Conservation (phyloP, 2,888 invertebrate species). For the Phengaris alcon region DNA sequence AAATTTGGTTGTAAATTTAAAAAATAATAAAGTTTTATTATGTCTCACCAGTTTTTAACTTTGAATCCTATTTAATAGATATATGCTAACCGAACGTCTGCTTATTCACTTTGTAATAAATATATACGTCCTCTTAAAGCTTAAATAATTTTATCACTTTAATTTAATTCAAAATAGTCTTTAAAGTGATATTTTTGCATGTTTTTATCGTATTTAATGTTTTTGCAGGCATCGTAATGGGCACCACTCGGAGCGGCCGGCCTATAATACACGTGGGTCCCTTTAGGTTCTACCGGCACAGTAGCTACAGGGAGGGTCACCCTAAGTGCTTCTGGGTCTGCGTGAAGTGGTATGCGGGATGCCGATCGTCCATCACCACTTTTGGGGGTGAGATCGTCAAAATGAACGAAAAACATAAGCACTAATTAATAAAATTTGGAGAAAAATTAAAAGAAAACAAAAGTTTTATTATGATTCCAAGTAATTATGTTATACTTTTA, state of each 20-base stretch:
- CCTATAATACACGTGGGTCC: background rate
- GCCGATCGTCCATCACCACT: slow-evolving; percentile 33
- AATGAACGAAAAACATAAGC: too few species aligned
- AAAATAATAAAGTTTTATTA: too few species aligned
- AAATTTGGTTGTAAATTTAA: background rate
- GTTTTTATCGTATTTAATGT: background rate
- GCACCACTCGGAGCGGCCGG: background rate
- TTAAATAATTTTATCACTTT: too few species aligned
- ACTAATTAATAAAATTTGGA: too few species aligned
- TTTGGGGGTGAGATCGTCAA: background rate
- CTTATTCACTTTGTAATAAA: too few species aligned
- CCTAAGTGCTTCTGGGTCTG: slow-evolving; percentile 50
- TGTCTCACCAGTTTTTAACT: too few species aligned
- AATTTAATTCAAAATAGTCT: background rate
- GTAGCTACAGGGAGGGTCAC: slow-evolving; percentile 46
- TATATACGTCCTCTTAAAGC: too few species aligned
- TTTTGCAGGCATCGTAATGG: background rate
- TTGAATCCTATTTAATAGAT: too few species aligned
- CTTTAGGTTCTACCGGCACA: slow-evolving; percentile 33
- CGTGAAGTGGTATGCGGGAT: slow-evolving; percentile 40
- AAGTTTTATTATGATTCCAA: too few species aligned
- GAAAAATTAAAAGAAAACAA: too few species aligned
- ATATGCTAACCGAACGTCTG: too few species aligned
- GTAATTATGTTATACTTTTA: too few species aligned
- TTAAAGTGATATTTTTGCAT: background rate